These are phyloP conservation scores for Drosophila pegasa DNA, from an alignment of 2,888 invertebrate species.

Conservation along the genomic window DNA sequence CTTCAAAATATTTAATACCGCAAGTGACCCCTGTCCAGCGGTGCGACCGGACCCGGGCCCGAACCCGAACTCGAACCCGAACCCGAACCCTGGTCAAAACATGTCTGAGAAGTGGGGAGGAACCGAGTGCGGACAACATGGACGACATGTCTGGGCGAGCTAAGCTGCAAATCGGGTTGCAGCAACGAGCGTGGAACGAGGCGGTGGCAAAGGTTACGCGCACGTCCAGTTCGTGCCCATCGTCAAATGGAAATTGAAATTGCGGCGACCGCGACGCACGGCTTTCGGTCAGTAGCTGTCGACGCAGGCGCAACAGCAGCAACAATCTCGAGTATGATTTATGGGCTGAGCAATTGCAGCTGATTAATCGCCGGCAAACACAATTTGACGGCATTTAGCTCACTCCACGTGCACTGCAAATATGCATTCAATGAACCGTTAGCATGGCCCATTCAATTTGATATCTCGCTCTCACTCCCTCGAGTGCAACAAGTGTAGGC, in stretches of 20 bases:
- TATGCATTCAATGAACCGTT: not conserved
- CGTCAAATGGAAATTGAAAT: constrained; percentile 16
- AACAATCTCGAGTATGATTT: constrained; percentile 58
- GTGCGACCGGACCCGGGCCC: constrained; percentile 11
- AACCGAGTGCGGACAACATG: constrained; percentile 16
- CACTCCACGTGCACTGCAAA: not conserved
- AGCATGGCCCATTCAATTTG: not conserved
- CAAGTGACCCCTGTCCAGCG: constrained; percentile 83
- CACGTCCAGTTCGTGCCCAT: constrained; percentile 81
- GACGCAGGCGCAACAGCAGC: constrained; percentile 56
- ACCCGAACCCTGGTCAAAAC: constrained; percentile 49
- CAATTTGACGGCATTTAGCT: constrained; percentile 31
- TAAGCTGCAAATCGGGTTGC: constrained; percentile 74
- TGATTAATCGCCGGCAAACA: constrained; percentile 63
- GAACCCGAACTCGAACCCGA: constrained; percentile 1
- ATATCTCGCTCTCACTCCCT: not conserved
- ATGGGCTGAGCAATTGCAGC: constrained; percentile 48
- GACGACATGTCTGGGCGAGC: constrained; percentile 9
- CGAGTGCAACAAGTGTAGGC: not conserved
- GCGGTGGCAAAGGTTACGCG: constrained; percentile 80
- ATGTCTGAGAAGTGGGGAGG: constrained; percentile 44
- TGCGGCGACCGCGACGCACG: constrained; percentile 32
- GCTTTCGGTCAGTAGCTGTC: constrained; percentile 69
- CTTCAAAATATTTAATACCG: constrained; percentile 83
- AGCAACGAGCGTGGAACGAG: constrained; percentile 17